Conservation (phyloP, 2,888 invertebrate species). For the Euproctis similis region DNA sequence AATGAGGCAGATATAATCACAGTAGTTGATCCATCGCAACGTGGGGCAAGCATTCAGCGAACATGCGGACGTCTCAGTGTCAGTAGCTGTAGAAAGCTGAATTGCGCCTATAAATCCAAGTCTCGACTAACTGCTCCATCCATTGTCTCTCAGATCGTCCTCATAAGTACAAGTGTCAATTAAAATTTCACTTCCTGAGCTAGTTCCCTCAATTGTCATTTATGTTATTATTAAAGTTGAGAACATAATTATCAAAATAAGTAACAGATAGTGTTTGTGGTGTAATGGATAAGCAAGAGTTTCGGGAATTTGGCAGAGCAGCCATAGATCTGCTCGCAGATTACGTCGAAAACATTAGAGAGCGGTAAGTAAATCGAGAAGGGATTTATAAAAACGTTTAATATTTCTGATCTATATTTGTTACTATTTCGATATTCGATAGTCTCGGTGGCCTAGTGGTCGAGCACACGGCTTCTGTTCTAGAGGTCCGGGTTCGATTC, state of each 20-base stretch:
- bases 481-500: too few relatives aligned
- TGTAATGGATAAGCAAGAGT: constrained; percentile 84
- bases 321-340: constrained; percentile 94
- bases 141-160: constrained; percentile 61
- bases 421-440: too few relatives aligned
- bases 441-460: too few relatives aligned
- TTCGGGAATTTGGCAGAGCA: constrained; percentile 89
- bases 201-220: constrained; percentile 6
- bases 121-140: constrained; percentile 34
- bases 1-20: too few relatives aligned
- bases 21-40: constrained; percentile 1
- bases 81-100: constrained; percentile 55
- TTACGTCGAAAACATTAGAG: constrained; percentile 89
- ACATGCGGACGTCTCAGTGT: constrained; percentile 21
- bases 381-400: too few relatives aligned
- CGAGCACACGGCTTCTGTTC: too few relatives aligned
- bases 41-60: constrained; percentile 8
- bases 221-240: too few relatives aligned
- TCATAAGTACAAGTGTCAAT: constrained; percentile 35
- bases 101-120: constrained; percentile 56
- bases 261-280: background rate
- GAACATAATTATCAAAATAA: too few relatives aligned
- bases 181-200: constrained; percentile 4
- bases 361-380: constrained; percentile 82
- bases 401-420: too few relatives aligned